Percentiles rank a stretch among this genome's conserved stretches.
Evolutionary conservation across 2,888 invertebrate species (phyloP).

Genomic region (Chymomyza amoena): DNA sequence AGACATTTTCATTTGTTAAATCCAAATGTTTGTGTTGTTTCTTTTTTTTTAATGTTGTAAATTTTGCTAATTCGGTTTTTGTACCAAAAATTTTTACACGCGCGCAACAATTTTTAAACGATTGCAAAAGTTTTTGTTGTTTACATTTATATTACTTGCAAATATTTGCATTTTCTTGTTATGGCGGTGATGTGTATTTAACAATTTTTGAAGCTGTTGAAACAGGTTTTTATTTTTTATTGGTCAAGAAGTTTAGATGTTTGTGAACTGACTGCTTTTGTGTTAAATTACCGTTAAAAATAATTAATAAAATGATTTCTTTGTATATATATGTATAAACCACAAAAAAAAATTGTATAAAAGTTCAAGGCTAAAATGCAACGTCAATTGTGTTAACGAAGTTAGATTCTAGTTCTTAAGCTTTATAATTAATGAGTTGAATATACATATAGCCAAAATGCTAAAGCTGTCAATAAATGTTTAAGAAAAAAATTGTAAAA

Average conservation of each 20-base stretch:
- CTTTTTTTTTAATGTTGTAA: neutral
- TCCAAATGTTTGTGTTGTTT: neutral
- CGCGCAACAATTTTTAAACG: neutral
- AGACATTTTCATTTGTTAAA: slow-evolving; percentile 39
- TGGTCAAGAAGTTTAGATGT: slow-evolving; percentile 17
- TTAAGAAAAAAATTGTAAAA: neutral
- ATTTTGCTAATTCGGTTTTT: neutral
- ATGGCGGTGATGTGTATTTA: slow-evolving; percentile 21
- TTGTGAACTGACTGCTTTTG: slow-evolving; percentile 17
- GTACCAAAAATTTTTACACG: neutral
- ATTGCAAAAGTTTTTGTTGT: slow-evolving; percentile 46
- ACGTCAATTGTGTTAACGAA: neutral
- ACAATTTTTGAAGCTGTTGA: slow-evolving; percentile 30
- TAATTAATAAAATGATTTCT: neutral
- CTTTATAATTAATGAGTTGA: neutral
- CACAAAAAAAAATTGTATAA: neutral
- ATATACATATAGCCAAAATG: neutral
- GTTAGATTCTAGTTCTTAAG: neutral
- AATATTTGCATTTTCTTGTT: slow-evolving; percentile 57
- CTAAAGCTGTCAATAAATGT: neutral
- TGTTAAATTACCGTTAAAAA: slow-evolving; percentile 54
- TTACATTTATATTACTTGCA: slow-evolving; percentile 13
- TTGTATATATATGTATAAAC: neutral
- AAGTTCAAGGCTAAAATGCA: neutral
- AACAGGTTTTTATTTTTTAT: slow-evolving; percentile 52